Evolutionary conservation across 2,888 invertebrate species (phyloP).

Genomic region (Acleris cristana): DNA sequence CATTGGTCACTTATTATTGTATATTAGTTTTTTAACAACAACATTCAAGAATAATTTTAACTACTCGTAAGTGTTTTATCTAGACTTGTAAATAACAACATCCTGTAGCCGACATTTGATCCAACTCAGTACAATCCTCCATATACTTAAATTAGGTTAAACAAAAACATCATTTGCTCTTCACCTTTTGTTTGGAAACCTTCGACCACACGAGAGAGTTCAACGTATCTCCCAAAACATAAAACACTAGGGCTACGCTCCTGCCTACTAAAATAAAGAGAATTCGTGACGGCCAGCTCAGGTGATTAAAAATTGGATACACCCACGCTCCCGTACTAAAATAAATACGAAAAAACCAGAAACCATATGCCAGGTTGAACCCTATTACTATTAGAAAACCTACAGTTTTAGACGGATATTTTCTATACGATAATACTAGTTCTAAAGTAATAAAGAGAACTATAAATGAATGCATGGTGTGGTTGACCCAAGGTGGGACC

Average conservation of each 20-base stretch:
- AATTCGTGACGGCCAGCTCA: constrained; percentile 19
- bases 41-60: no score
- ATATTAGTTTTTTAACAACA: no score
- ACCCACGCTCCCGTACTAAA: constrained; percentile 27
- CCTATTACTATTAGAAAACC: constrained; percentile 12
- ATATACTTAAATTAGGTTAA: no score
- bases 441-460: constrained; percentile 22
- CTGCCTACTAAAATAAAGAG: constrained; percentile 11
- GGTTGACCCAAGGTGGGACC: constrained; percentile 27
- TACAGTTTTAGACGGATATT: constrained; percentile 10
- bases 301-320: constrained; percentile 22
- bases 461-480: constrained; percentile 23
- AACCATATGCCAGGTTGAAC: constrained; percentile 18
- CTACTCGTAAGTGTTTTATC: neutral
- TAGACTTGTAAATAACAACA: no score
- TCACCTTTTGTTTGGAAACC: constrained; percentile 19
- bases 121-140: no score
- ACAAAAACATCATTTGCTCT: constrained; percentile 16
- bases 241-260: constrained; percentile 10
- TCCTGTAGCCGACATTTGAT: no score
- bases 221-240: constrained; percentile 25
- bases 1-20: no score
- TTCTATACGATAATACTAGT: constrained; percentile 18
- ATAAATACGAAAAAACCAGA: constrained; percentile 23
- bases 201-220: constrained; percentile 29